phyloP scores from a whole-genome alignment of 2,113 vertebrate species.

The Mus spicilegus region DNA sequence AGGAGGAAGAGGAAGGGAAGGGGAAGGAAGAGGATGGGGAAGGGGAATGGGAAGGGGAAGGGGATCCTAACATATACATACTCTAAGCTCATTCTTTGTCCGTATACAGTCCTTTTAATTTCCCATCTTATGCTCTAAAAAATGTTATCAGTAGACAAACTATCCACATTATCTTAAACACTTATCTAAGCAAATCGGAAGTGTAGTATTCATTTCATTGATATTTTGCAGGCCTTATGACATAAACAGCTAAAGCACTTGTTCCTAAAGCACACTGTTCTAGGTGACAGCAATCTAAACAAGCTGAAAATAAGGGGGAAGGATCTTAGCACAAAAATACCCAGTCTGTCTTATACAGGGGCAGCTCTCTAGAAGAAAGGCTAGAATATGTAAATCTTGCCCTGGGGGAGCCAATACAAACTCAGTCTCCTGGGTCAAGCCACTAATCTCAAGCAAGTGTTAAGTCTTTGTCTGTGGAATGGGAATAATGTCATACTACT shows the following conservation, averaged over 20 bases:
- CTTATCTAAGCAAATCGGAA: conserved; percentile 44
- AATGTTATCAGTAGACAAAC: conserved; percentile 50
- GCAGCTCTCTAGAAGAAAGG: neutral
- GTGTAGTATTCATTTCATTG: conserved; percentile 39
- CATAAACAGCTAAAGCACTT: conserved; percentile 31
- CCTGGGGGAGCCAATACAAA: neutral
- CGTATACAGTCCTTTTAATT: conserved; percentile 52
- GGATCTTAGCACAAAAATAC: conserved; percentile 28
- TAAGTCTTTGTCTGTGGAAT: conserved; percentile 58
- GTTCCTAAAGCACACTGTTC: neutral
- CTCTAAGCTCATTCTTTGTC: conserved; percentile 58
- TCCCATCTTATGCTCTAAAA: conserved; percentile 27
- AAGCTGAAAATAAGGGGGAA: conserved; percentile 38
- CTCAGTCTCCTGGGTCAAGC: neutral
- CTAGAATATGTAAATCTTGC: neutral
- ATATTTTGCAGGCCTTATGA: neutral
- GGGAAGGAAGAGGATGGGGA: rapidly evolving
- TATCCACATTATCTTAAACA: conserved; percentile 32
- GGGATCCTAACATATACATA: neutral
- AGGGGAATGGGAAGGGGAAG: rapidly evolving
- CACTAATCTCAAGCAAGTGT: conserved; percentile 21
- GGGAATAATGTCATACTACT: conserved; percentile 41
- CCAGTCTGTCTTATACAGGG: neutral
- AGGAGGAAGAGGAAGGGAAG: no score
- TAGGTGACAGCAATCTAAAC: conserved; percentile 36